phyloP scores from a whole-genome alignment of 2,797 vertebrate genomes.

The Allobates femoralis region DNA sequence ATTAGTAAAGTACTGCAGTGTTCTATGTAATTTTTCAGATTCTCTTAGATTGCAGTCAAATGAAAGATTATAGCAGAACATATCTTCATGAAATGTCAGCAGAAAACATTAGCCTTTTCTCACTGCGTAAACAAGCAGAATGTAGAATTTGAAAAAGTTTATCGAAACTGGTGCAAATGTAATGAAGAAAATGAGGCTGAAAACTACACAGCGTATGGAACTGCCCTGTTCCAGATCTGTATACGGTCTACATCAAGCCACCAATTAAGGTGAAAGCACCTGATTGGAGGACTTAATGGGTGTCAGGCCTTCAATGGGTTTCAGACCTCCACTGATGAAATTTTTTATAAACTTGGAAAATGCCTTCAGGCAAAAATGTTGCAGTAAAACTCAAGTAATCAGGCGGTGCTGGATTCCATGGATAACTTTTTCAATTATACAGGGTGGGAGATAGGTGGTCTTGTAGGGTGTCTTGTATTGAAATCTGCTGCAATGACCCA shows the following conservation, averaged over 20 bases:
- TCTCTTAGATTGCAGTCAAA: not conserved
- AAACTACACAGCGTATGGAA: too few species aligned
- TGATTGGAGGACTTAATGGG: too few species aligned
- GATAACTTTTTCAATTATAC: not conserved
- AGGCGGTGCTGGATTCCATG: not conserved
- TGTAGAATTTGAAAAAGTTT: not conserved
- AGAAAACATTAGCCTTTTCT: not conserved
- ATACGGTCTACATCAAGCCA: too few species aligned
- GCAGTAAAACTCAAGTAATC: not conserved
- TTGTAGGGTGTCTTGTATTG: too few species aligned
- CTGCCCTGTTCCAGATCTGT: too few species aligned
- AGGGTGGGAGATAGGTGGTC: too few species aligned
- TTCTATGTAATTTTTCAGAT: not conserved
- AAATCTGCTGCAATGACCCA: too few species aligned
- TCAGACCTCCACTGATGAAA: too few species aligned
- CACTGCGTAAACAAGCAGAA: not conserved
- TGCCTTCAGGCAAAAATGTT: not conserved
- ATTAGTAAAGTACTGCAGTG: not conserved
- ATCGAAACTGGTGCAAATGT: not conserved
- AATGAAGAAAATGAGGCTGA: too few species aligned
- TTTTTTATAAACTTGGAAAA: too few species aligned
- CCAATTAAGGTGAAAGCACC: too few species aligned
- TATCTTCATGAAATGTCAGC: not conserved
- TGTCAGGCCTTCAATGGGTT: too few species aligned
- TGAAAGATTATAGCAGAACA: not conserved